Evolutionary conservation across 2,888 invertebrate species (phyloP).

Genomic region (Ichneumoninae sp.): DNA sequence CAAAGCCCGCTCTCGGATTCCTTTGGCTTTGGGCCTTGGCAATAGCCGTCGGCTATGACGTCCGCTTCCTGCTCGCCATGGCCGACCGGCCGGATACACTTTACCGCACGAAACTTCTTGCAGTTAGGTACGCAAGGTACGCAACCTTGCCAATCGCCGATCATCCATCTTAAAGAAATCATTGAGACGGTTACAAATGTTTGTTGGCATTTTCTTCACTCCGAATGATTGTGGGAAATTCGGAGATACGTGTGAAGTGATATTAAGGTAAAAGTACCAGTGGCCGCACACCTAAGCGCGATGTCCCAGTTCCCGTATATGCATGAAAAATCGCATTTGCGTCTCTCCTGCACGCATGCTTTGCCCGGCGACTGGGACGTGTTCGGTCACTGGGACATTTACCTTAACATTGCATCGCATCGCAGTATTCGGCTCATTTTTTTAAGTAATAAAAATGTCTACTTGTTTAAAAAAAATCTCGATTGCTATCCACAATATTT

Average conservation of each 20-base stretch:
- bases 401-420: too few relatives aligned
- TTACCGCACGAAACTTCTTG: conserved; percentile 76
- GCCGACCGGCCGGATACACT: conserved; percentile 80
- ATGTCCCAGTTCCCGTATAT: too few relatives aligned
- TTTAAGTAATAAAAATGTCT: too few relatives aligned
- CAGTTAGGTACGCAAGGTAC: conserved; percentile 75
- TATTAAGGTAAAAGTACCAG: too few relatives aligned
- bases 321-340: too few relatives aligned
- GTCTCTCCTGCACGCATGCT: too few relatives aligned
- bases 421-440: too few relatives aligned
- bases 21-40: conserved; percentile 79
- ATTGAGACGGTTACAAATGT: conserved; percentile 4
- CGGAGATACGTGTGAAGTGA: too few relatives aligned
- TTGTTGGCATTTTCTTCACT: background rate
- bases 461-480: background rate
- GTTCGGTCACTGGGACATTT: too few relatives aligned
- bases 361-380: too few relatives aligned
- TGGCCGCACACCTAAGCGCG: too few relatives aligned
- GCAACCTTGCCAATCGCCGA: conserved; percentile 82
- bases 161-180: conserved; percentile 78
- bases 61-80: conserved; percentile 80
- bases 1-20: conserved; percentile 73
- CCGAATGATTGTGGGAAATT: too few relatives aligned
- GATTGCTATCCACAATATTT: background rate
- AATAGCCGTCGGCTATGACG: conserved; percentile 77